Evolutionary conservation across 2,113 vertebrate species (phyloP), one percentile per base, ranked within the genome.

Genomic region (Sinocyclocheilus grahami): DNA sequence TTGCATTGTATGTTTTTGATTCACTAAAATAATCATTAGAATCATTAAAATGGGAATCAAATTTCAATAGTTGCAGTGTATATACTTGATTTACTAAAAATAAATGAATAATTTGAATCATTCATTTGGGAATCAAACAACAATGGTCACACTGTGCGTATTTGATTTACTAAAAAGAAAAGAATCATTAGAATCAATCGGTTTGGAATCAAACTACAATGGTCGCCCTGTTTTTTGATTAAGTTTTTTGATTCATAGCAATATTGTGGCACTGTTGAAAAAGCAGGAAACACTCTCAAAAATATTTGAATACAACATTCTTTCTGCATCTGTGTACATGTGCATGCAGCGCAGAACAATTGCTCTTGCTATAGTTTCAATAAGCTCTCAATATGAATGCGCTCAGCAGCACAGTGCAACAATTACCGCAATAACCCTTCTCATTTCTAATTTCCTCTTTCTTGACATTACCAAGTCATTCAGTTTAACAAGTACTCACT

Each of bases 401-500:
- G 1, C 72, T 46, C 20, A 14, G 13, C 3, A 60, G 13, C 12
- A 60, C 30, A 39, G 10, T n/a, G 33, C 6, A n/a, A 74, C 37
- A 74, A 46, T 14, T 79, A 39, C 55, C 27, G 37, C 18, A 63
- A 42, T 39, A 27, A 2, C 39, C n/a, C 3, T 24, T 63, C 60
- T 67, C 3, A 30, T 65, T 27, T 67, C 24, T 82, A 62, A 82
- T 81, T 65, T 81, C 58, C 58, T 46, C 14, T 16, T 42, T 65
- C 39, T 18, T 65, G 60, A 77, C 48, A 10, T 77, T 27, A 53
- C 2, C 39, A 30, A 53, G 75, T 18, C 75, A 27, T 65, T 81
- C 2, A 24, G 2, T 27, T 48, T 27, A 42, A 39, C 2, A 22
- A n/a, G 20, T n/a, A 62, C 46, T 53, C 27, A 11, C 2, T 37